Conservation (phyloP, 1,140 invertebrate genomes). For the Sminthurides bifidus region DNA sequence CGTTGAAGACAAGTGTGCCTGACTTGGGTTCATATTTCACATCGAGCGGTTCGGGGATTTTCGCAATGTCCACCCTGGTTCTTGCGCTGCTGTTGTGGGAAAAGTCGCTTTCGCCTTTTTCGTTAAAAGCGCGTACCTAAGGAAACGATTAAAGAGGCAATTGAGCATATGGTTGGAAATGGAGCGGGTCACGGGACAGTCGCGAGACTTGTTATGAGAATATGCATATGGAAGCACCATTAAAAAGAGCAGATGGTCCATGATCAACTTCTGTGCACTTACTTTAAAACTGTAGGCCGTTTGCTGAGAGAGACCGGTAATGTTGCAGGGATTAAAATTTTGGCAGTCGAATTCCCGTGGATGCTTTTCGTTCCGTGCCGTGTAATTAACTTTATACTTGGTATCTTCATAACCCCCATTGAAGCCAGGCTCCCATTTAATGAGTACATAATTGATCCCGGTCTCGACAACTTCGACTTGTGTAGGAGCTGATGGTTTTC, state of each 20-base stretch:
- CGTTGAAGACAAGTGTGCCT: slow-evolving; percentile 58
- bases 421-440: slow-evolving; percentile 76
- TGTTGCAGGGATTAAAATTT: slow-evolving; percentile 71
- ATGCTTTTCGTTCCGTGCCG: slow-evolving; percentile 33
- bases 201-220: background rate
- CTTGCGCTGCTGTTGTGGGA: slow-evolving; percentile 64
- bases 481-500: slow-evolving; percentile 63
- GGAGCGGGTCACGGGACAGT: background rate
- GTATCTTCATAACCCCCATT: slow-evolving; percentile 48
- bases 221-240: no score
- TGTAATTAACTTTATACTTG: slow-evolving; percentile 19
- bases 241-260: no score
- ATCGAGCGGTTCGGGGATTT: slow-evolving; percentile 61
- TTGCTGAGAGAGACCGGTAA: slow-evolving; percentile 67
- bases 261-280: slow-evolving; percentile 19
- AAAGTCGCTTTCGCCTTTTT: slow-evolving; percentile 68
- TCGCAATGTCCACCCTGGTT: slow-evolving; percentile 60
- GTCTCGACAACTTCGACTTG: slow-evolving; percentile 54
- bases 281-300: slow-evolving; percentile 68
- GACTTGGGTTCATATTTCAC: slow-evolving; percentile 68
- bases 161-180: background rate
- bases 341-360: slow-evolving; percentile 66
- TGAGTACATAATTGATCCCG: slow-evolving; percentile 59
- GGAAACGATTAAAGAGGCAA: slow-evolving; percentile 29
- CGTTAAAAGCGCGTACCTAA: slow-evolving; percentile 69